These are phyloP conservation scores for Oceanites oceanicus DNA, from an alignment of 2,113 vertebrate species.

Conservation along the genomic window DNA sequence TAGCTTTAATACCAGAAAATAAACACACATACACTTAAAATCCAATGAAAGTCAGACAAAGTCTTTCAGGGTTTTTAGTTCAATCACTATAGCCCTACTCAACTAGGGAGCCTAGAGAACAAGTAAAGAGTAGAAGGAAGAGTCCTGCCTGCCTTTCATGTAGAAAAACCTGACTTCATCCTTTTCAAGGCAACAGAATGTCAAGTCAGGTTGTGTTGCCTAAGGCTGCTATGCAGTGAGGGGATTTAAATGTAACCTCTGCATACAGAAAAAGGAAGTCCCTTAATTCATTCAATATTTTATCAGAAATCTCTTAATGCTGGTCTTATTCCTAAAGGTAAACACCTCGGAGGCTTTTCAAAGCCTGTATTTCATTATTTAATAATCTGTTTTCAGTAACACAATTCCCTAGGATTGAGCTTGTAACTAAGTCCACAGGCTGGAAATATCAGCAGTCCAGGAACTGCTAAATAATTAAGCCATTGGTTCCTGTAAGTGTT, in stretches of 20 bases:
- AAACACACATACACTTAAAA: not conserved
- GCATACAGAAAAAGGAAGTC: slow-evolving; percentile 61
- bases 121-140: slow-evolving; percentile 22
- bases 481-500: slow-evolving; percentile 40
- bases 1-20: not conserved
- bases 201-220: slow-evolving; percentile 71
- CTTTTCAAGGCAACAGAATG: slow-evolving; percentile 59
- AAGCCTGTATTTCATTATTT: slow-evolving; percentile 73
- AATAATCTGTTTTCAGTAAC: slow-evolving; percentile 67
- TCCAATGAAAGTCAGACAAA: slow-evolving; percentile 30
- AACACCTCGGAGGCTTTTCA: slow-evolving; percentile 66
- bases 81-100: slow-evolving; percentile 18
- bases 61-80: slow-evolving; percentile 52
- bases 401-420: slow-evolving; percentile 53
- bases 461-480: slow-evolving; percentile 70
- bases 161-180: slow-evolving; percentile 42
- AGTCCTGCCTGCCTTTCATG: slow-evolving; percentile 63
- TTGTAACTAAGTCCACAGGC: slow-evolving; percentile 60
- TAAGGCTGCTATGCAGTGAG: slow-evolving; percentile 59
- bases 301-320: slow-evolving; percentile 69
- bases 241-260: slow-evolving; percentile 69
- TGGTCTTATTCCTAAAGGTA: slow-evolving; percentile 68
- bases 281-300: slow-evolving; percentile 76
- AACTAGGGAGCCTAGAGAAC: slow-evolving; percentile 37
- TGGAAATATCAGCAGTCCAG: slow-evolving; percentile 59